Evolutionary conservation across 2,797 vertebrate species (phyloP).

Genomic region (Catostomus latipinnis): DNA sequence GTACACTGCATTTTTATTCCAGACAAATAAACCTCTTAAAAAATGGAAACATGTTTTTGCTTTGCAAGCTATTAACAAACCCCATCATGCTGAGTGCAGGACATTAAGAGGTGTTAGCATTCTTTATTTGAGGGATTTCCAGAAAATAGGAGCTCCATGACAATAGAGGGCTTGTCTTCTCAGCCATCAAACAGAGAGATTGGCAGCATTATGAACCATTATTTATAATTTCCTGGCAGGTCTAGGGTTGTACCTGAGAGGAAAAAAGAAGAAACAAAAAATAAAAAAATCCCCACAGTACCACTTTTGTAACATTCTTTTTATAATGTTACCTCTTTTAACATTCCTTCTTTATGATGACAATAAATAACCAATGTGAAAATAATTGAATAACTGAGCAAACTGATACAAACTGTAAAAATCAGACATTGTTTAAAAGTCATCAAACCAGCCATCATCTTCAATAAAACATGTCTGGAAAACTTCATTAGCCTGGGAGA

Average conservation of each 20-base stretch:
- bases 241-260: slow-evolving; percentile 90
- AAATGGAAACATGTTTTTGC: slow-evolving; percentile 3
- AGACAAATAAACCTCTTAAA: slow-evolving; percentile 75
- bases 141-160: background rate
- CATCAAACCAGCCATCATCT: slow-evolving; percentile 72
- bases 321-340: slow-evolving; percentile 61
- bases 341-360: slow-evolving; percentile 68
- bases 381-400: slow-evolving; percentile 51
- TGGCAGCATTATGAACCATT: slow-evolving; percentile 5
- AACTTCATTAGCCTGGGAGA: slow-evolving; percentile 38
- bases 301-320: slow-evolving; percentile 15
- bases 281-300: background rate
- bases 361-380: slow-evolving; percentile 62
- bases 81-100: background rate
- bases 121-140: background rate
- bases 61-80: background rate
- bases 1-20: slow-evolving; percentile 79
- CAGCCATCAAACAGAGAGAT: background rate
- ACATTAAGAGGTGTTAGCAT: background rate
- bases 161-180: background rate
- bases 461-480: slow-evolving; percentile 72
- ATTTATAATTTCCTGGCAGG: slow-evolving; percentile 84
- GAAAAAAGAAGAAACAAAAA: slow-evolving; percentile 3
- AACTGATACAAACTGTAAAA: slow-evolving; percentile 72
- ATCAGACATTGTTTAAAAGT: slow-evolving; percentile 68